Evolutionary conservation across 2,113 vertebrate species (phyloP).

Genomic region (Xiphias gladius): DNA sequence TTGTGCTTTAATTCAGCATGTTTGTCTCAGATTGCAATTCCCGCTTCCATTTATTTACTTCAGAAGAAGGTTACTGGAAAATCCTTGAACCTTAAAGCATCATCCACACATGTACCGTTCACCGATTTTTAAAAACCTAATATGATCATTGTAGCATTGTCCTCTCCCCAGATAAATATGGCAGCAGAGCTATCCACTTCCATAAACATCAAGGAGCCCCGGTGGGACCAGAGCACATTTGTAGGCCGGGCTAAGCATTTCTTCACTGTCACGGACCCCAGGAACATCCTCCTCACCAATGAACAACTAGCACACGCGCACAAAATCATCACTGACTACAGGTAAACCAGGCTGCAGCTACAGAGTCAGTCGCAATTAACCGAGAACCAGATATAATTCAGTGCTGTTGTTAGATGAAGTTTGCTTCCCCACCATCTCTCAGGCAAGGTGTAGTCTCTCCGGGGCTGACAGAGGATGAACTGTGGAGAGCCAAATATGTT

Average conservation of each 20-base stretch:
- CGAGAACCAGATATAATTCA: too few relatives aligned
- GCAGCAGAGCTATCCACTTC: conserved; percentile 89
- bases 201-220: conserved; percentile 96
- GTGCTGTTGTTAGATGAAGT: not conserved
- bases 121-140: not conserved
- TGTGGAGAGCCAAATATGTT: conserved; percentile 96
- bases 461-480: conserved; percentile 93
- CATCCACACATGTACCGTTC: not conserved
- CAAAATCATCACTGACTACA: conserved; percentile 93
- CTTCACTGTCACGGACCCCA: conserved; percentile 97
- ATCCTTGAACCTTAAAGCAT: not conserved
- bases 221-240: conserved; percentile 98
- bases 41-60: not conserved
- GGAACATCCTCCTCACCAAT: conserved; percentile 93
- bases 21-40: not conserved
- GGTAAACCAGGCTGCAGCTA: conserved; percentile 78
- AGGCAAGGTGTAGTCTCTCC: conserved; percentile 91
- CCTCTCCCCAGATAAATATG: conserved; percentile 86
- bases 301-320: conserved; percentile 89
- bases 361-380: not conserved
- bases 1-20: not conserved
- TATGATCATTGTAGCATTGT: not conserved
- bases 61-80: not conserved
- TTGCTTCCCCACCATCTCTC: conserved; percentile 5
- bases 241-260: conserved; percentile 94